Percentiles rank a stretch among this genome's conserved stretches.
phyloP scores from a whole-genome alignment of 2,797 vertebrate genomes.

The Loris lydekkerianus region DNA sequence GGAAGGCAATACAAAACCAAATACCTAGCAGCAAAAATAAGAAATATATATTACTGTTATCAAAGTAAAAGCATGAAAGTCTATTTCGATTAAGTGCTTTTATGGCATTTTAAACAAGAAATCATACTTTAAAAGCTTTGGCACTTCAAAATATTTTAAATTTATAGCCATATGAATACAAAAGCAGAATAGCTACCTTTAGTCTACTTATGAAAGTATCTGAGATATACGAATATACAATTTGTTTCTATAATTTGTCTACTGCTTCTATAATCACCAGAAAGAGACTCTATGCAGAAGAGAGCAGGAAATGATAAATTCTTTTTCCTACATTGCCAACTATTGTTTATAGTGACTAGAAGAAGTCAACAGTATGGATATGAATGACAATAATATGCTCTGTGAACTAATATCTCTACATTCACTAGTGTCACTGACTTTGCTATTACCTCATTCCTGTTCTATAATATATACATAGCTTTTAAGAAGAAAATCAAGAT shows the following conservation, averaged over 20 bases:
- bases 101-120: constrained; percentile 41
- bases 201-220: constrained; percentile 32
- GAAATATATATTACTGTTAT: constrained; percentile 1
- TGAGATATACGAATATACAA: constrained; percentile 44
- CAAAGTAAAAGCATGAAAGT: constrained; percentile 35
- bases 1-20: background rate
- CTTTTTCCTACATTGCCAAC: constrained; percentile 10
- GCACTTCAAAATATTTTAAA: constrained; percentile 43
- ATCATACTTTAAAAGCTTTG: constrained; percentile 32
- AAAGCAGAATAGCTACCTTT: background rate
- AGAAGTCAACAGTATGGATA: background rate
- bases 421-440: background rate
- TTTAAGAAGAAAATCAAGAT: constrained; percentile 53
- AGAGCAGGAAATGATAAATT: background rate
- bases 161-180: constrained; percentile 36
- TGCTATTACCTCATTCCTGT: constrained; percentile 28
- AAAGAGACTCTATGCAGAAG: constrained; percentile 4
- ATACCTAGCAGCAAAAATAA: constrained; percentile 38
- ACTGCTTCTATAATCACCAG: constrained; percentile 9
- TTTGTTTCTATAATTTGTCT: constrained; percentile 44
- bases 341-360: background rate
- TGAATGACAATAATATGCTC: background rate
- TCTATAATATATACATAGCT: constrained; percentile 34
- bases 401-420: constrained; percentile 15
- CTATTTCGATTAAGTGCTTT: constrained; percentile 3